These are phyloP conservation scores for Podargus strigoides DNA, from an alignment of 2,797 vertebrate species.

Conservation along the genomic window DNA sequence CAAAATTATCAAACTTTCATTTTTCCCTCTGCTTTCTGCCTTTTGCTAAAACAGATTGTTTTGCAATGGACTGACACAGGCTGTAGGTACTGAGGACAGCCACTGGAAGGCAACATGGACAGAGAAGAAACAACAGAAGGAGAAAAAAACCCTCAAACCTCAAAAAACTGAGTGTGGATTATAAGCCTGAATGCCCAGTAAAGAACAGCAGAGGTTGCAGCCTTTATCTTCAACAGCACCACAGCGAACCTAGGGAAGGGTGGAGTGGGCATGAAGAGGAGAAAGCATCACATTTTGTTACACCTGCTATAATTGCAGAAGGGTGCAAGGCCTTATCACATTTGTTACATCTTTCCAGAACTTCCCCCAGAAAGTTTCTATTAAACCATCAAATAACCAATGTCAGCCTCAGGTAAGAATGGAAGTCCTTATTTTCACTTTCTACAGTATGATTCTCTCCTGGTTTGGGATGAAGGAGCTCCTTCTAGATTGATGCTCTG, in stretches of 20 bases:
- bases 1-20: background rate
- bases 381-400: background rate
- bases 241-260: background rate
- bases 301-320: background rate
- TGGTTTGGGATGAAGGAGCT: background rate
- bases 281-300: background rate
- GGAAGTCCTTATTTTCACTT: background rate
- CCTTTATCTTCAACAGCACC: background rate
- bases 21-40: background rate
- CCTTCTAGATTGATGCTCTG: background rate
- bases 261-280: background rate
- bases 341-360: background rate
- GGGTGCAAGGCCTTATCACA: background rate
- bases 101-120: background rate
- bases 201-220: background rate
- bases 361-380: background rate
- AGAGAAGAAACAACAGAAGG: background rate
- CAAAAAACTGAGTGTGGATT: background rate
- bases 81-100: background rate
- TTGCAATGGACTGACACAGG: rapidly evolving
- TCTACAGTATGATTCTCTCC: background rate
- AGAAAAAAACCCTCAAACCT: background rate
- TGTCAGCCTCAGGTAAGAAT: background rate
- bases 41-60: background rate
- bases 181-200: background rate